Percentiles rank a stretch among this genome's conserved stretches.
Evolutionary conservation across 2,797 vertebrate genomes (phyloP).

Genomic region (Danio jaintianensis): DNA sequence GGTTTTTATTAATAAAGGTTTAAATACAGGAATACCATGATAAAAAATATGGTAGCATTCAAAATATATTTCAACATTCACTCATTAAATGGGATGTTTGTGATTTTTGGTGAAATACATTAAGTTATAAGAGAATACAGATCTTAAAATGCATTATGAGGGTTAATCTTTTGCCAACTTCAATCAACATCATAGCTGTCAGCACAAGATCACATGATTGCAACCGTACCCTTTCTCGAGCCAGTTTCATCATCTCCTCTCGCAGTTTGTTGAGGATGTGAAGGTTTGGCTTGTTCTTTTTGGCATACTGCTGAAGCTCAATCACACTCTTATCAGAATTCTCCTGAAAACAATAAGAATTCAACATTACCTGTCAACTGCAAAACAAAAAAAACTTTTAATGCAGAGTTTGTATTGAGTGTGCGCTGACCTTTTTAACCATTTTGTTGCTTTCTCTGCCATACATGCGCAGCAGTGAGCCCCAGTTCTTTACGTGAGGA

Average conservation of each 20-base stretch:
- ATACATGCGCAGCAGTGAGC: constrained; percentile 97
- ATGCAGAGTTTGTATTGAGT: neutral
- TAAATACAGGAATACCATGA: too few relatives aligned
- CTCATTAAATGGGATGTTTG: too few relatives aligned
- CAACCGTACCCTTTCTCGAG: constrained; percentile 88
- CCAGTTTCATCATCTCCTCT: constrained; percentile 96
- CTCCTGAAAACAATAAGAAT: constrained; percentile 77
- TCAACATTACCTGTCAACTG: neutral
- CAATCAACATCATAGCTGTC: neutral
- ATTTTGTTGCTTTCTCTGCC: constrained; percentile 97
- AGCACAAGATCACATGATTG: neutral
- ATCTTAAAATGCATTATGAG: too few relatives aligned
- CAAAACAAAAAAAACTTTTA: neutral
- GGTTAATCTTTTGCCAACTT: neutral
- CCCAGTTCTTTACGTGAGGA: constrained; percentile 99
- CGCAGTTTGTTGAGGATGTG: constrained; percentile 98
- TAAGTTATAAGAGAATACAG: too few relatives aligned
- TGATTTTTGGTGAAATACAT: too few relatives aligned
- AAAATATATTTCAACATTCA: too few relatives aligned
- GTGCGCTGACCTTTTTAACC: constrained; percentile 90
- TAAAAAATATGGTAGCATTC: too few relatives aligned
- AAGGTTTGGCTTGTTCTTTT: constrained; percentile 99
- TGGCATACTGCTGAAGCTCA: constrained; percentile 98
- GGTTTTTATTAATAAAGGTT: too few relatives aligned
- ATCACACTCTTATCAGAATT: constrained; percentile 97